phyloP scores from a whole-genome alignment of 1,140 invertebrate species.

The Holcopasites calliopsidis region DNA sequence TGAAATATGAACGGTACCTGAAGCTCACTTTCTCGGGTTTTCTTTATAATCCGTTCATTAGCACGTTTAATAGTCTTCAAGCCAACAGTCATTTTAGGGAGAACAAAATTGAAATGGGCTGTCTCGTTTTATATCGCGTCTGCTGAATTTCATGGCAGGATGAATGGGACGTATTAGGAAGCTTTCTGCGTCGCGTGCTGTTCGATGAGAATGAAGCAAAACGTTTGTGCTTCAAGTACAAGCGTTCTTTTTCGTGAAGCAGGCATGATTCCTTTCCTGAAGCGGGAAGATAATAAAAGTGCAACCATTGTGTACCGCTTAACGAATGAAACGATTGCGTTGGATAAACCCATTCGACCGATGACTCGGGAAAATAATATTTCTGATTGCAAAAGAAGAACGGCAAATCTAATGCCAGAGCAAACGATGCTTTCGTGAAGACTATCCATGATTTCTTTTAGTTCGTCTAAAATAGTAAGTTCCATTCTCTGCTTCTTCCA shows the following conservation, averaged over 20 bases:
- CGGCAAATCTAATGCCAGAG: slow-evolving; percentile 1
- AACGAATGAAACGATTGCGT: not conserved
- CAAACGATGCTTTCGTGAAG: slow-evolving; percentile 20
- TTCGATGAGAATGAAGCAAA: slow-evolving; percentile 59
- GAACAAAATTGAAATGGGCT: slow-evolving; percentile 18
- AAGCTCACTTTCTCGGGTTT: too few species aligned
- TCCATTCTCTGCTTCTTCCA: slow-evolving; percentile 13
- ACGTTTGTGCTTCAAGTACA: slow-evolving; percentile 54
- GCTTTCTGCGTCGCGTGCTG: slow-evolving; percentile 52
- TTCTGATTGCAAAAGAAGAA: slow-evolving; percentile 11
- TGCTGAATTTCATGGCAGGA: slow-evolving; percentile 38
- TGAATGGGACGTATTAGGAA: slow-evolving; percentile 19
- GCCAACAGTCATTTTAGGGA: not conserved
- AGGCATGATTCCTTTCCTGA: slow-evolving; percentile 21
- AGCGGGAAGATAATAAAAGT: slow-evolving; percentile 19
- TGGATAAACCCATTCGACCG: too few species aligned
- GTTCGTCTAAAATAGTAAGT: slow-evolving; percentile 12
- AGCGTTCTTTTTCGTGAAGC: not conserved
- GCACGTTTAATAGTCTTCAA: not conserved
- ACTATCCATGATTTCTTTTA: slow-evolving; percentile 13
- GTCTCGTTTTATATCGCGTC: slow-evolving; percentile 39
- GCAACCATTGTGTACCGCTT: not conserved
- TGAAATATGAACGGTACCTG: too few species aligned
- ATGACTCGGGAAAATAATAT: too few species aligned
- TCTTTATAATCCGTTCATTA: slow-evolving; percentile 50